Evolutionary conservation across 1,140 invertebrate species (phyloP), one percentile per base, ranked within the genome.

Genomic region (Zophobas morio): DNA sequence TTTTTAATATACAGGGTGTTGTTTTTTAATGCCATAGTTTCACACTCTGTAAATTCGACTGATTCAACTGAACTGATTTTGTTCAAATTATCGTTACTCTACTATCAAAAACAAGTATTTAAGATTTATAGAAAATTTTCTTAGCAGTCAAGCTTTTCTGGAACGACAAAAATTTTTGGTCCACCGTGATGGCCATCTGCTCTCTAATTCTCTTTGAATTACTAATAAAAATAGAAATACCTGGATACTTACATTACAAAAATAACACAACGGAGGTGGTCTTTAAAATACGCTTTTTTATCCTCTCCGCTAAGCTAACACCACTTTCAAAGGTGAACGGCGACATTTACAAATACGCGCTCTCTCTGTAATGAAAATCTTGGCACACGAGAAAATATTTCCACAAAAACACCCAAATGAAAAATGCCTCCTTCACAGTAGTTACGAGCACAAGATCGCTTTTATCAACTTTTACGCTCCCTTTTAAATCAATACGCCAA

Each of bases 271-370:
- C 49, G 49, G 20, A 6, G 49, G 49, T 51, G 49, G 49, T 51
- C 49, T 51, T 51, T 51, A 51, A 51, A 51, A 6, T n/a, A 51
- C 20, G 2, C 20, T 51, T 20, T 51, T 51, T 51, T 51, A 51
- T 51, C 49, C 20, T 20, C 6, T n/a, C 49, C 49, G 49, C 49
- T n/a, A 51, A 51, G 49, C 49, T 51, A 51, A 51, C 20, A 51
- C 6, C 49, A 51, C 49, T 2, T 51, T 51, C 49, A 6, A 51
- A 51, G 49, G 49, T 51, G 20, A 20, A 20, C 20, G 4, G 6
- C 20, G 49, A 51, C 49, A 20, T 51, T 51, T 51, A 51, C n/a
- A 51, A 51, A 51, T 51, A n/a, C 49, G n/a, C 6, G 6, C 6
- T 51, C 20, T 51, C 49, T 51, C 20, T 4, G 49, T n/a, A 20